Evolutionary conservation across 2,113 vertebrate species (phyloP).

Genomic region (Prunella himalayana): DNA sequence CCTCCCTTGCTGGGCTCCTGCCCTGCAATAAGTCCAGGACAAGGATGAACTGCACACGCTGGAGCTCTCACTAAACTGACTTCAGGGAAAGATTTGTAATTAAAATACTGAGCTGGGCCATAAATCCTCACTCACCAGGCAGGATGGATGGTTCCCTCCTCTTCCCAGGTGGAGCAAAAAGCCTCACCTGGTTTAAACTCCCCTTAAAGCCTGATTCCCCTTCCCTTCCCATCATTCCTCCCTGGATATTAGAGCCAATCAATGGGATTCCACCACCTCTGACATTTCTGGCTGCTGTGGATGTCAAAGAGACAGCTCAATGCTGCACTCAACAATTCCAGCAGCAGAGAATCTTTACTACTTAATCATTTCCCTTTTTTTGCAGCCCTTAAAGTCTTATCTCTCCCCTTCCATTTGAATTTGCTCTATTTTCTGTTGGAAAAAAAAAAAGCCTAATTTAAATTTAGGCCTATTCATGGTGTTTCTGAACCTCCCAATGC

Average conservation of each 20-base stretch:
- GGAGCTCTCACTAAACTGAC: neutral
- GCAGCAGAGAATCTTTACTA: neutral
- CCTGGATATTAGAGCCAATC: neutral
- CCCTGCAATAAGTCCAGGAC: neutral
- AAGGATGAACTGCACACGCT: neutral
- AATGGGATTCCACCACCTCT: neutral
- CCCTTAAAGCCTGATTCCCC: neutral
- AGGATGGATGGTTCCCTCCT: neutral
- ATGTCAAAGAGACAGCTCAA: neutral
- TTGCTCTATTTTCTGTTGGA: neutral
- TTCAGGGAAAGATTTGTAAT: neutral
- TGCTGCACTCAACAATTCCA: neutral
- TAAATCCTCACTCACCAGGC: neutral
- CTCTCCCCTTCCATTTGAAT: neutral
- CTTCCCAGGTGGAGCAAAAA: neutral
- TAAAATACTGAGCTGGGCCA: neutral
- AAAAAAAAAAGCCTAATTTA: neutral
- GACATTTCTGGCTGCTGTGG: neutral
- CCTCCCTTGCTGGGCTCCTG: neutral
- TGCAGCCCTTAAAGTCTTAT: neutral
- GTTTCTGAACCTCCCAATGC: neutral
- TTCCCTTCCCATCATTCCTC: neutral
- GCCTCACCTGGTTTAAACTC: neutral
- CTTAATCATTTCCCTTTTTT: neutral
- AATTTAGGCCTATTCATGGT: neutral